Evolutionary conservation across 2,888 invertebrate genomes (phyloP).

Genomic region (Drosophila kanekoi): DNA sequence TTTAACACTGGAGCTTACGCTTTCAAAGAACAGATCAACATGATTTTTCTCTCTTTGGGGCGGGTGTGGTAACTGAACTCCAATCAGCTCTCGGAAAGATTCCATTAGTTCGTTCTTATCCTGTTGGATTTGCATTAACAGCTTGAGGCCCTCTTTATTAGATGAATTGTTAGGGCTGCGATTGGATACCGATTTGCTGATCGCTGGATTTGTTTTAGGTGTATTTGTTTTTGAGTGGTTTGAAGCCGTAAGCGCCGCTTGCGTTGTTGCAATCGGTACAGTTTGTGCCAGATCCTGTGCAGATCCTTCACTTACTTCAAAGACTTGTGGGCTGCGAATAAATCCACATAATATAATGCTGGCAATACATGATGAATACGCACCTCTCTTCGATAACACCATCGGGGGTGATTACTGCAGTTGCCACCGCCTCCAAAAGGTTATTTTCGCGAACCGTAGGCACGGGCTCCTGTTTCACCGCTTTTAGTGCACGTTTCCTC

Average conservation of each 20-base stretch:
- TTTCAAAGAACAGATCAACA: constrained; percentile 74
- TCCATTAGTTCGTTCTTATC: constrained; percentile 82
- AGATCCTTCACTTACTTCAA: constrained; percentile 15
- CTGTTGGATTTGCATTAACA: constrained; percentile 55
- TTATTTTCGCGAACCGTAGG: constrained; percentile 4
- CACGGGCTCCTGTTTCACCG: constrained; percentile 14
- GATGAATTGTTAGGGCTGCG: constrained; percentile 17
- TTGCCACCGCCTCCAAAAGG: constrained; percentile 30
- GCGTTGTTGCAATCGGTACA: constrained; percentile 4
- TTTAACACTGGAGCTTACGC: constrained; percentile 75
- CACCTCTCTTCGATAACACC: constrained; percentile 53
- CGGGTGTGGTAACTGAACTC: constrained; percentile 50
- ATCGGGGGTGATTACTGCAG: not conserved
- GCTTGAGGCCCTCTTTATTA: constrained; percentile 47
- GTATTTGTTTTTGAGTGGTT: constrained; percentile 1
- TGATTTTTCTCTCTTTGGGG: constrained; percentile 77
- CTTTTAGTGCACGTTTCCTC: constrained; percentile 50
- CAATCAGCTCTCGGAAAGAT: constrained; percentile 83
- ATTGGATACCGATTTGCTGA: not conserved
- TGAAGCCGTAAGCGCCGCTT: constrained; percentile 1
- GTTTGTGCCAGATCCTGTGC: constrained; percentile 26
- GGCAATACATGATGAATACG: not conserved
- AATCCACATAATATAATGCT: not conserved
- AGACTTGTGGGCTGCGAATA: constrained; percentile 24
- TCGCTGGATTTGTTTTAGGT: constrained; percentile 13